A percentile compares a stretch with the other conserved stretches of the same genome.
These are phyloP conservation scores for Tillus elongatus DNA, from an alignment of 2,888 invertebrate species.

Conservation along the genomic window DNA sequence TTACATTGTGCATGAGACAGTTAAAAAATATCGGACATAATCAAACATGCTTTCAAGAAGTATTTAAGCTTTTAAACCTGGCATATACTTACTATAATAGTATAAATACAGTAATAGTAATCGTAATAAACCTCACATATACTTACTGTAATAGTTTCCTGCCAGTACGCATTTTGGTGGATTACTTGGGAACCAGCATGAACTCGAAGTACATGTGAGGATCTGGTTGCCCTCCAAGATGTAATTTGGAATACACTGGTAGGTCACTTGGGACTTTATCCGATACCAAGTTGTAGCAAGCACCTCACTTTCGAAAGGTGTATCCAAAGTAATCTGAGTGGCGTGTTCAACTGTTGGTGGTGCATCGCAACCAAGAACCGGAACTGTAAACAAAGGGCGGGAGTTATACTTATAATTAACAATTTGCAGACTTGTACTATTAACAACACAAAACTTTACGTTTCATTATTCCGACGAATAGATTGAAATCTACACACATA, in stretches of 20 bases:
- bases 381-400: slow-evolving; percentile 25
- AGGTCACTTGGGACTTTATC: slow-evolving; percentile 35
- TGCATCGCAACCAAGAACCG: slow-evolving; percentile 32
- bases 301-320: slow-evolving; percentile 8
- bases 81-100: too few relatives aligned
- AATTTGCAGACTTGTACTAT: too few relatives aligned
- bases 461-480: too few relatives aligned
- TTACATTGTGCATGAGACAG: too few relatives aligned
- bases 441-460: too few relatives aligned
- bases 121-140: too few relatives aligned
- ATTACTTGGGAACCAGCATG: slow-evolving; percentile 38
- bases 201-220: slow-evolving; percentile 35
- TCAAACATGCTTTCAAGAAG: too few relatives aligned
- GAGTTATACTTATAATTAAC: too few relatives aligned
- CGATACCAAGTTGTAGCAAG: slow-evolving; percentile 30
- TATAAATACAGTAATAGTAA: too few relatives aligned
- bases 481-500: too few relatives aligned
- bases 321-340: slow-evolving; percentile 28
- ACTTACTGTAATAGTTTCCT: slow-evolving; percentile 30
- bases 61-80: too few relatives aligned
- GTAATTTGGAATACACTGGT: slow-evolving; percentile 40
- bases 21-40: too few relatives aligned
- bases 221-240: slow-evolving; percentile 35
- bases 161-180: slow-evolving; percentile 30
- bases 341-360: slow-evolving; percentile 36